Evolutionary conservation across 2,888 invertebrate species (phyloP), one percentile per base, ranked within the genome.

Genomic region (Drosophila gaucha): DNA sequence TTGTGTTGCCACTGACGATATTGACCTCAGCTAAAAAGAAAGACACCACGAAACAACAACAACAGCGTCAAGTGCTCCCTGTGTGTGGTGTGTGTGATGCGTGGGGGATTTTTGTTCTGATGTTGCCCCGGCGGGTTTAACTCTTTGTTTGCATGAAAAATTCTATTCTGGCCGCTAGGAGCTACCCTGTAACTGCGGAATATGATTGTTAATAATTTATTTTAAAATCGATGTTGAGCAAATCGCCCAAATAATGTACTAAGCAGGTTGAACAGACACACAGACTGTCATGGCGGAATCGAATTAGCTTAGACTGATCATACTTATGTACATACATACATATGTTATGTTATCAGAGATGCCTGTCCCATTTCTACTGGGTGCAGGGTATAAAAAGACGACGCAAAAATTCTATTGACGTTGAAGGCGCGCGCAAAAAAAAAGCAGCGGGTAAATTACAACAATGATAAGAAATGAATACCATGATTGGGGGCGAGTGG

Each of bases 371-470:
- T 33, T 14, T 46, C 0, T 9, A 6, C 26, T 8, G 18, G 2
- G 14, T 22, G 14, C 9, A 50, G 57, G 47, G 31, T 47, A 33
- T 67, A 67, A 65, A 46, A 74, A 43, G 50, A 59, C 60, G 47
- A 72, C 76, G 62, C 54, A 72, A 73, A 79, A 72, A 55, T 63
- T 69, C 52, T 74, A 54, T 73, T 76, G 67, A 76, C 68, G 62
- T 68, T 50, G 33, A 43, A 58, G 49, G 36, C 63, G 39, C 56
- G 31, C 56, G 26, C 16, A 28, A 44, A 16, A 24, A 41, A 24
- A 24, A 8, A n/a, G n/a, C 31, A 43, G 12, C 24, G 35, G 16
- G 18, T 57, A 46, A 33, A 47, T 30, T 30, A 30, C 36, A 31
- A 38, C 38, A 28, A 67, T 41, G 10, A 46, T 50, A 49, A 46